Evolutionary conservation across 2,113 vertebrate species (phyloP).

Genomic region (Nothocercus julius): DNA sequence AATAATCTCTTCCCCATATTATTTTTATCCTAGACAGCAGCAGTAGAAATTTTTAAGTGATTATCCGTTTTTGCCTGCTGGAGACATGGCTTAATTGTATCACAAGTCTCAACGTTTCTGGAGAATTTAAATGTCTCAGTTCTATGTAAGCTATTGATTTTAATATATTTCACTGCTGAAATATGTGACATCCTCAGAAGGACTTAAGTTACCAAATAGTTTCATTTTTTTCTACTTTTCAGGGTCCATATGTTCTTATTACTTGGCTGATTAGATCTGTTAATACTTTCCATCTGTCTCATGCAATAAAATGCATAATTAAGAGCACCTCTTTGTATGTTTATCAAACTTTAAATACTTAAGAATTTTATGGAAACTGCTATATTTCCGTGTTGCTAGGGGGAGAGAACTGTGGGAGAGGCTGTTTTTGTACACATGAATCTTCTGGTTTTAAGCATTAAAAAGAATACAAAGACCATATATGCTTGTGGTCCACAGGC

Average conservation of each 20-base stretch:
- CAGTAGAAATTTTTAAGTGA: background rate
- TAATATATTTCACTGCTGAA: background rate
- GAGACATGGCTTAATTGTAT: background rate
- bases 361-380: slow-evolving; percentile 29
- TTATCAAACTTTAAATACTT: slow-evolving; percentile 50
- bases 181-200: background rate
- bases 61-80: background rate
- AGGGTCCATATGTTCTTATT: slow-evolving; percentile 66
- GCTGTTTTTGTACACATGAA: background rate
- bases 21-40: background rate
- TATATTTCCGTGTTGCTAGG: slow-evolving; percentile 13
- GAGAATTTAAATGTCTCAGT: background rate
- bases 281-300: slow-evolving; percentile 69
- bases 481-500: background rate
- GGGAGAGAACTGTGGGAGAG: slow-evolving; percentile 27
- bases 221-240: slow-evolving; percentile 64
- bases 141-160: background rate
- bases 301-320: slow-evolving; percentile 43
- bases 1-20: background rate
- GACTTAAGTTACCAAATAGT: slow-evolving; percentile 43
- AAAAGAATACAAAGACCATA: background rate
- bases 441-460: background rate
- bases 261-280: slow-evolving; percentile 63
- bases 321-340: slow-evolving; percentile 63
- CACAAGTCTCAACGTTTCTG: background rate